A percentile compares a stretch with the other conserved stretches of the same genome.
Conservation (phyloP, 1,140 invertebrate species). For the Conus betulinus region DNA sequence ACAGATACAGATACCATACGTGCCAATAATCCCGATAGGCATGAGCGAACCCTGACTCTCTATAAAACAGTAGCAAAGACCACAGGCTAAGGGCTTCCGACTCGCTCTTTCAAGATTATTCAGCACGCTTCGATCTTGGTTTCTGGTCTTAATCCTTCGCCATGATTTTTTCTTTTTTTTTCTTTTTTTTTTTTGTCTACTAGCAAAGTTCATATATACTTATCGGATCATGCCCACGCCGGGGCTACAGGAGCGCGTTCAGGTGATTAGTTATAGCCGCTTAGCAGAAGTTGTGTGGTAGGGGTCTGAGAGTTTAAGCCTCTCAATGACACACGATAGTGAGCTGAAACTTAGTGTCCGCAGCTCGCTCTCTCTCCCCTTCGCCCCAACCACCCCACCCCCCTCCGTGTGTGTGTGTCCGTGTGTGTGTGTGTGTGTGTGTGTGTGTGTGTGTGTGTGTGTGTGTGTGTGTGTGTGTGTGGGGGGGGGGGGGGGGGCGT, state of each 20-base stretch:
- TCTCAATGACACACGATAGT: neutral
- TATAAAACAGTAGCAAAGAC: neutral
- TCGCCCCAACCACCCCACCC: too few species aligned
- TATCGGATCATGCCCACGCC: neutral
- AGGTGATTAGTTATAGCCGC: constrained; percentile 7
- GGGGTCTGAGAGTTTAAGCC: neutral
- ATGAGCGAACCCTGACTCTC: neutral
- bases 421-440: too few species aligned
- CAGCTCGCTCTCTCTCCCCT: too few species aligned
- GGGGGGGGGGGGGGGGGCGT: too few species aligned
- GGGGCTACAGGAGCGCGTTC: neutral
- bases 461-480: too few species aligned
- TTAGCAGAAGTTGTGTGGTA: neutral
- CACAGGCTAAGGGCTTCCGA: neutral
- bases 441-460: too few species aligned
- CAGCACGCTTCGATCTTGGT: neutral
- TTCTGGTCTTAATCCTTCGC: neutral
- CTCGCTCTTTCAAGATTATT: neutral
- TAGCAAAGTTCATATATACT: neutral
- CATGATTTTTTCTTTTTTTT: neutral
- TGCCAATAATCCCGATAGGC: neutral
- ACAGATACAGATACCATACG: neutral
- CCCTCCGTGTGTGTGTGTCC: too few species aligned
- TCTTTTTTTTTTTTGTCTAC: neutral
- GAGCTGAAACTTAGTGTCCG: neutral